Evolutionary conservation across 2,888 invertebrate genomes (phyloP), one percentile per base, ranked within the genome.

Genomic region (Ormyrus labotus): DNA sequence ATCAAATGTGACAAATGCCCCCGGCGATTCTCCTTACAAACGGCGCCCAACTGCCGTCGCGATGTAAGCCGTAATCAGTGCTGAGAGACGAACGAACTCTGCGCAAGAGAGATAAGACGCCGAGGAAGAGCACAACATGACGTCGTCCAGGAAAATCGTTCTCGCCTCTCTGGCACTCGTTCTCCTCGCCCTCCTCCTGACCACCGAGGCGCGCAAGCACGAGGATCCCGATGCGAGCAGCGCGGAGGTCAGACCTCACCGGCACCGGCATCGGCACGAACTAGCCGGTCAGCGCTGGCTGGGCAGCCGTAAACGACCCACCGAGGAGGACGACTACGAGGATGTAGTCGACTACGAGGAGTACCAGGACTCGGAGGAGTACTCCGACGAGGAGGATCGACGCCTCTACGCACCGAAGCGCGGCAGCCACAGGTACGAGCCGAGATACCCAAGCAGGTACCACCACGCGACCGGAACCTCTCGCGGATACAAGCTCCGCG

Each of bases 231-330:
- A 57, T n/a, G 63, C 57, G 34, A 10, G n/a, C 19, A 34, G 13
- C 50, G 10, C 47, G 51, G 60, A 51, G 71, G 72, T 51, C 51
- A 55, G 83, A n/a, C 84, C 85, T 47, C 89, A 90, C 81, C 85
- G 88, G 50, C 89, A 89, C 74, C 86, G 89, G 61, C 90, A 90
- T 82, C 85, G 87, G 61, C 90, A 90, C 84, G 87, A 89, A 57
- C 69, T 85, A 8, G 69, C 84, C 55, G 11, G 69, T 48, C 68
- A 63, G 19, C 77, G 67, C 65, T 57, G 75, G 72, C 13, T 55
- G 11, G 13, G n/a, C 67, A 13, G 11, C n/a, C 61, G 69, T 2
- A 55, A 65, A 11, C 63, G 47, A 5, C 13, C 9, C n/a, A 50
- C 5, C 13, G 9, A 53, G 0, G 73, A 83, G 82, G 85, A 83